Percentiles rank a stretch among this genome's conserved stretches.
phyloP scores from a whole-genome alignment of 1,140 invertebrate species.

The Tachypleus tridentatus region DNA sequence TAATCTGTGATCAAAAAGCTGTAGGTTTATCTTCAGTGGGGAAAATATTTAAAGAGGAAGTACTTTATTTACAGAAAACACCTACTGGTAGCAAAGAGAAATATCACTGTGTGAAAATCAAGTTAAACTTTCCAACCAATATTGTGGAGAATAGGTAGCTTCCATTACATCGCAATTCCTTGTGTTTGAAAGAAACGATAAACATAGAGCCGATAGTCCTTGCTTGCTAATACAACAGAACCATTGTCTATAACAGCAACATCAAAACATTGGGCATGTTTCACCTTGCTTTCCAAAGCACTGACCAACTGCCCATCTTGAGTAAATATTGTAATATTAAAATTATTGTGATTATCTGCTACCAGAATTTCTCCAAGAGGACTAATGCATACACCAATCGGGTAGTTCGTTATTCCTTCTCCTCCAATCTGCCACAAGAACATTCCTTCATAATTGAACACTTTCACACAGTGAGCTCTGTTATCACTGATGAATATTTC shows the following conservation, averaged over 20 bases:
- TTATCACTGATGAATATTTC: slow-evolving; percentile 99
- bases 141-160: too few relatives aligned
- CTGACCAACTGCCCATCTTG: slow-evolving; percentile 92
- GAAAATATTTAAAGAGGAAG: too few relatives aligned
- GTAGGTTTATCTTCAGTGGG: too few relatives aligned
- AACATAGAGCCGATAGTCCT: slow-evolving; percentile 98
- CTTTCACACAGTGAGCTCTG: slow-evolving; percentile 97
- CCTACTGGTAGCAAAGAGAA: too few relatives aligned
- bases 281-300: slow-evolving; percentile 95
- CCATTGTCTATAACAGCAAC: slow-evolving; percentile 98
- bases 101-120: too few relatives aligned
- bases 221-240: slow-evolving; percentile 96
- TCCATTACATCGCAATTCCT: neutral
- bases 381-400: slow-evolving; percentile 97
- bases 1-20: too few relatives aligned
- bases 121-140: too few relatives aligned
- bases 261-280: slow-evolving; percentile 99
- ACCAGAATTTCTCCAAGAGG: slow-evolving; percentile 90
- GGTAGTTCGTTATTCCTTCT: slow-evolving; percentile 97
- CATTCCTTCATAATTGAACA: slow-evolving; percentile 95
- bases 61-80: too few relatives aligned
- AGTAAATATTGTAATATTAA: slow-evolving; percentile 97
- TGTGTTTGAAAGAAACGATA: slow-evolving; percentile 59
- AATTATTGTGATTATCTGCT: slow-evolving; percentile 99
- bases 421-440: slow-evolving; percentile 95